Evolutionary conservation across 1,140 invertebrate species (phyloP).

Genomic region (Drosophila kurseongensis): DNA sequence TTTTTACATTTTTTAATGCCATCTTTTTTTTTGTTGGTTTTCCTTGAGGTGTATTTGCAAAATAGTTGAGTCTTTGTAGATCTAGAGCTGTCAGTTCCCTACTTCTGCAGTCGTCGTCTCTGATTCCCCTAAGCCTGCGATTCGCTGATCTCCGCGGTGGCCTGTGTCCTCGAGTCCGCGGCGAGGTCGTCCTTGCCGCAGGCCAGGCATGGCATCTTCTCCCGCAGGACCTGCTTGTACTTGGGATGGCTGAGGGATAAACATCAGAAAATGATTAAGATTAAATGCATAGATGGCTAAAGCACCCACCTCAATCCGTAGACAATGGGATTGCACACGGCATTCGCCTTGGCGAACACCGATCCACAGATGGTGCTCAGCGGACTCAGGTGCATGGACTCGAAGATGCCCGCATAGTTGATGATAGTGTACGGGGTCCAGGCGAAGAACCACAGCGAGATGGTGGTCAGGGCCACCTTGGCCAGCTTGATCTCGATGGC

Average conservation of each 20-base stretch:
- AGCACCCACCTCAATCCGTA: constrained; percentile 85
- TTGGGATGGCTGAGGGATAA: constrained; percentile 88
- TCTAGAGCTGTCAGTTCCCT: constrained; percentile 62
- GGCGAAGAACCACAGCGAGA: constrained; percentile 91
- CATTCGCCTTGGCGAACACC: constrained; percentile 89
- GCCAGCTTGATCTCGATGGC: constrained; percentile 87
- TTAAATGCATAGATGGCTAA: not conserved
- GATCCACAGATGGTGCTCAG: constrained; percentile 89
- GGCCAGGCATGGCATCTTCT: constrained; percentile 85
- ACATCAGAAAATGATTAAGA: not conserved
- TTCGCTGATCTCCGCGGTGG: constrained; percentile 78
- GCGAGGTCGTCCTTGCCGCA: constrained; percentile 86
- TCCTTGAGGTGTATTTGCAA: constrained; percentile 59
- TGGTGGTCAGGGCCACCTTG: constrained; percentile 90
- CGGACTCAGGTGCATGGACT: constrained; percentile 87
- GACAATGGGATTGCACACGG: constrained; percentile 89
- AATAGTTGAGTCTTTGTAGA: constrained; percentile 47
- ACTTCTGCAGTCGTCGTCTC: constrained; percentile 71
- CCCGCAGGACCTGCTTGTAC: constrained; percentile 87
- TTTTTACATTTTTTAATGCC: constrained; percentile 65
- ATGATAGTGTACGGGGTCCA: constrained; percentile 91
- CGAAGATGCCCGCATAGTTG: constrained; percentile 89
- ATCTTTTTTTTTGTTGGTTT: constrained; percentile 58
- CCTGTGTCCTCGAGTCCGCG: constrained; percentile 85
- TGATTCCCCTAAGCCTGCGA: constrained; percentile 66